Percentiles rank a stretch among this genome's conserved stretches.
phyloP scores from a whole-genome alignment of 2,113 vertebrate species.

The Esox niger region DNA sequence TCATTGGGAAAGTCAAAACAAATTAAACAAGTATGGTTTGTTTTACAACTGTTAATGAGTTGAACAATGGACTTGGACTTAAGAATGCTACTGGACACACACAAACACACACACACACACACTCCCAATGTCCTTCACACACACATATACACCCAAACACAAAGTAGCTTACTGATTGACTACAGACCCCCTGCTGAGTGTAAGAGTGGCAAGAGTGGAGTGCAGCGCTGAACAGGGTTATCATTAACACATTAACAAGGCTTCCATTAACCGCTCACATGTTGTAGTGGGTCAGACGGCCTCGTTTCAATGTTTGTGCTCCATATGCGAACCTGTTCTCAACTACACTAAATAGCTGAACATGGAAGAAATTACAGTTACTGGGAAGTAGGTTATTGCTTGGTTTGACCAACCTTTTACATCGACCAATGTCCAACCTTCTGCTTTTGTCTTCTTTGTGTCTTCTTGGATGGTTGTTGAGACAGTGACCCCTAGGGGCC shows the following conservation, averaged over 20 bases:
- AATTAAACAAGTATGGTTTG: not conserved
- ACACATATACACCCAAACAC: slow-evolving; percentile 6
- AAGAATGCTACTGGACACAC: not conserved
- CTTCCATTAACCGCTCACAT: not conserved
- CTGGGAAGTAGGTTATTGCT: too few relatives aligned
- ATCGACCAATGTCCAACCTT: too few relatives aligned
- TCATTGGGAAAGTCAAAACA: not conserved
- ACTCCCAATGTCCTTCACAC: not conserved
- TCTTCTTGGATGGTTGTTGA: slow-evolving; percentile 22
- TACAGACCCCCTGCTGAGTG: slow-evolving; percentile 53
- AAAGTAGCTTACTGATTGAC: slow-evolving; percentile 22
- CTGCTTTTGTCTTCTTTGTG: not conserved
- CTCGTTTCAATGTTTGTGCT: too few relatives aligned
- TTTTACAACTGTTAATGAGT: not conserved
- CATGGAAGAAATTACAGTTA: not conserved
- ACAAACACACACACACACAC: not conserved
- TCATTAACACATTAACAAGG: slow-evolving; percentile 1
- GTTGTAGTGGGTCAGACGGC: not conserved
- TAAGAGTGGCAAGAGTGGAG: slow-evolving; percentile 20
- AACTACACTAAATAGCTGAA: too few relatives aligned
- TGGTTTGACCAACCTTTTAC: too few relatives aligned
- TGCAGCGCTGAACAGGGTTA: not conserved
- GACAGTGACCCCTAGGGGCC: slow-evolving; percentile 56
- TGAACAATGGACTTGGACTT: not conserved
- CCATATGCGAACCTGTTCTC: too few relatives aligned